Conservation (phyloP, 1,140 invertebrate species). For the Drosophila busckii region DNA sequence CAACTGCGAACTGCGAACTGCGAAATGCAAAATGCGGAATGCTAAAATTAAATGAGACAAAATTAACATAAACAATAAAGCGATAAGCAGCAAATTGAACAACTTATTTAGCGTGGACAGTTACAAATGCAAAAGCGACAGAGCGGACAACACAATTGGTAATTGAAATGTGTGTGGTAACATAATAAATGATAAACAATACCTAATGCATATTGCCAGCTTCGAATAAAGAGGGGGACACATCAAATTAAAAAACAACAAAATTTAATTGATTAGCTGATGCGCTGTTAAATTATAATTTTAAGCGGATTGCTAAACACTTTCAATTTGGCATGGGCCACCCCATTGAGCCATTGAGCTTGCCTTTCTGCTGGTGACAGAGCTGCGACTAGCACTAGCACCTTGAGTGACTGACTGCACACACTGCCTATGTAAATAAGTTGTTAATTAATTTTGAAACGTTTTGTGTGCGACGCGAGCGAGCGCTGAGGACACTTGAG, state of each 20-base stretch:
- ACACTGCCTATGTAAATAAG: constrained; percentile 53
- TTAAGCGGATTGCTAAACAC: too few species aligned
- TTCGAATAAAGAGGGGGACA: too few species aligned
- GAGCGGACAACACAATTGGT: background rate
- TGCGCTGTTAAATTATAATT: too few species aligned
- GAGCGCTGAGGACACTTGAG: background rate
- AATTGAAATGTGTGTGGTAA: constrained; percentile 23
- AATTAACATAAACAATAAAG: constrained; percentile 74
- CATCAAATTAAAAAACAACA: constrained; percentile 39
- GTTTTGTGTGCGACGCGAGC: constrained; percentile 27
- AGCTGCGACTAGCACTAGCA: background rate
- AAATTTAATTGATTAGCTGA: too few species aligned
- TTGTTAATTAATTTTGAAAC: constrained; percentile 68
- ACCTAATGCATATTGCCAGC: too few species aligned
- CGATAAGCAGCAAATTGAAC: constrained; percentile 70
- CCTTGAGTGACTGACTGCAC: background rate
- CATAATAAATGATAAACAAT: constrained; percentile 4
- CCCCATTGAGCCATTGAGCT: too few species aligned
- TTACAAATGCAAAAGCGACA: constrained; percentile 37
- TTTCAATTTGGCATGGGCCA: too few species aligned
- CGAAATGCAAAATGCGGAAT: constrained; percentile 38
- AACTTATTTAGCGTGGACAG: constrained; percentile 63
- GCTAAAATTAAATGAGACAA: constrained; percentile 68
- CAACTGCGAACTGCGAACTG: too few species aligned
- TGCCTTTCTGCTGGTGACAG: constrained; percentile 9